These are phyloP conservation scores for Novumbra hubbsi DNA, from an alignment of 2,797 vertebrate genomes.

Conservation along the genomic window DNA sequence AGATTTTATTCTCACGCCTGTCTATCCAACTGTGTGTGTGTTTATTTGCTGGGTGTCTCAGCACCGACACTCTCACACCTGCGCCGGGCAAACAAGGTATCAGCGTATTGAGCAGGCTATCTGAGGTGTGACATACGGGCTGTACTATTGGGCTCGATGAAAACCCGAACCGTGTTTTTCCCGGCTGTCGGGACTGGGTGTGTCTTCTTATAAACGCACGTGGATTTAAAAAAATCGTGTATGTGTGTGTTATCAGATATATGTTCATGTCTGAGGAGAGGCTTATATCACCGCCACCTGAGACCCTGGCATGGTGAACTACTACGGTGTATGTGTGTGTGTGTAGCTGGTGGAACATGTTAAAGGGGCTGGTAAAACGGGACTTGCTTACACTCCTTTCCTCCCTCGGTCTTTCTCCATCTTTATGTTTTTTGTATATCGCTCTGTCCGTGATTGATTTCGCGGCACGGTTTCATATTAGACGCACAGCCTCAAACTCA, in stretches of 20 bases:
- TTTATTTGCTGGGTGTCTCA: neutral
- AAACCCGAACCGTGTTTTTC: neutral
- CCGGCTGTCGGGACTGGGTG: neutral
- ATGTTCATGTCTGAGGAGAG: neutral
- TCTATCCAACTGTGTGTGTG: neutral
- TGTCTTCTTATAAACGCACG: neutral
- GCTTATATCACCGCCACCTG: neutral
- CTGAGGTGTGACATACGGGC: neutral
- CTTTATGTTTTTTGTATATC: slow-evolving; percentile 24
- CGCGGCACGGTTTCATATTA: slow-evolving; percentile 49
- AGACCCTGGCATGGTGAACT: neutral
- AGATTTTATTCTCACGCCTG: neutral
- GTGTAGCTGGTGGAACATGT: slow-evolving; percentile 9
- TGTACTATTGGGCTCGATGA: neutral
- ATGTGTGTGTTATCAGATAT: neutral
- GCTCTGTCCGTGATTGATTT: slow-evolving; percentile 57
- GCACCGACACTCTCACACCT: neutral
- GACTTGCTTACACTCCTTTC: slow-evolving; percentile 4
- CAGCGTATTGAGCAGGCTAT: neutral
- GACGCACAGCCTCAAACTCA: slow-evolving; percentile 37
- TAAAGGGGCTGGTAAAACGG: slow-evolving; percentile 25
- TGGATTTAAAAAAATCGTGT: neutral
- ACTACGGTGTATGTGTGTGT: neutral
- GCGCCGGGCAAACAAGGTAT: neutral
- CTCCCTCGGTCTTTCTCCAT: slow-evolving; percentile 15